Conservation (phyloP, 2,888 invertebrate species). For the Cantharis rustica region DNA sequence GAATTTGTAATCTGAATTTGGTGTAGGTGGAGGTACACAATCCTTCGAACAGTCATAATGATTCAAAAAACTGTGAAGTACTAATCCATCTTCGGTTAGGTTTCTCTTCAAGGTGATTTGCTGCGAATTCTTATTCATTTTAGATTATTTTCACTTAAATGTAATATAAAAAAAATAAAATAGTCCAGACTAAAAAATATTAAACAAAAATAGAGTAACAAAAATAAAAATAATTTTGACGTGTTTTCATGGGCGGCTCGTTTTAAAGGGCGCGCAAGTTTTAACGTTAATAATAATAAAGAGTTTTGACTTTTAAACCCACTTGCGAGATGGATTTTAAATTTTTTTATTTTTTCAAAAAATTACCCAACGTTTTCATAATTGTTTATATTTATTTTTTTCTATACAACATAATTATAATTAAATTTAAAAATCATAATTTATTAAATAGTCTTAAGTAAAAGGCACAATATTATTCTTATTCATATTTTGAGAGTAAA, state of each 20-base stretch:
- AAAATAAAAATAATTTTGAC: neutral
- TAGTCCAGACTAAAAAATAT: neutral
- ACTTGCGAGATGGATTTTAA: too few relatives aligned
- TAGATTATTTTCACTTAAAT: neutral
- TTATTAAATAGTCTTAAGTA: neutral
- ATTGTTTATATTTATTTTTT: neutral
- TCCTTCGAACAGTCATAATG: neutral
- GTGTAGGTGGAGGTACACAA: conserved; percentile 42
- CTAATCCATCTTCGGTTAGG: conserved; percentile 1
- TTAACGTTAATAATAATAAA: too few relatives aligned
- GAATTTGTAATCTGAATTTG: conserved; percentile 35
- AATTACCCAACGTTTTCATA: neutral
- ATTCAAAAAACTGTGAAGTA: neutral
- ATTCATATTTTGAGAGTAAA: neutral
- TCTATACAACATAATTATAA: neutral
- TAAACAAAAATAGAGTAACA: neutral
- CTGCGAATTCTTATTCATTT: neutral
- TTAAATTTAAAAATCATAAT: neutral
- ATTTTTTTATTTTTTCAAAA: too few relatives aligned
- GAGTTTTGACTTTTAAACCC: too few relatives aligned
- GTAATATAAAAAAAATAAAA: too few relatives aligned
- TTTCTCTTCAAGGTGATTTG: neutral
- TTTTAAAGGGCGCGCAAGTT: too few relatives aligned
- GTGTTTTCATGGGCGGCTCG: neutral
- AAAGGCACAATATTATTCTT: neutral